phyloP scores from a whole-genome alignment of 2,113 vertebrate genomes.

The Osmerus mordax region DNA sequence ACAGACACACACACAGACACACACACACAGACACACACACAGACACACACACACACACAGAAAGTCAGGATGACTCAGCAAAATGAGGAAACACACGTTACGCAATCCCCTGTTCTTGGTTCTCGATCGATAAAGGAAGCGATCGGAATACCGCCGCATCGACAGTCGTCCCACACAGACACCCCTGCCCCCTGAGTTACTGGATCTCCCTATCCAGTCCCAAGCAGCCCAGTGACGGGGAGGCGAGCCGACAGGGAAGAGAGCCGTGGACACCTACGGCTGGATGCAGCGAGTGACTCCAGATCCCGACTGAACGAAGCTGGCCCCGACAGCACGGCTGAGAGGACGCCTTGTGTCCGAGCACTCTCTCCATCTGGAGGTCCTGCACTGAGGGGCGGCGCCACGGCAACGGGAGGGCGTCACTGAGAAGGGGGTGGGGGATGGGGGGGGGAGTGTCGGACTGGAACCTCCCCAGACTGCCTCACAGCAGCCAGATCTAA shows the following conservation, averaged over 20 bases:
- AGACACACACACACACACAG: not conserved
- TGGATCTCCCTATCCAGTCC: no score
- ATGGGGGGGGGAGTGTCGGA: not conserved
- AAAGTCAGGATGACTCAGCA: not conserved
- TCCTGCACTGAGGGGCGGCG: slow-evolving; percentile 10
- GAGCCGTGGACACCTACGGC: slow-evolving; percentile 33
- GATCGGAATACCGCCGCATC: no score
- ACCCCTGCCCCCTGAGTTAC: no score
- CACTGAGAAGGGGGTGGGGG: not conserved
- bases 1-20: no score
- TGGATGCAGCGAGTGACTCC: slow-evolving; percentile 49
- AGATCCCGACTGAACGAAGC: no score
- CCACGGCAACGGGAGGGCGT: slow-evolving; percentile 10
- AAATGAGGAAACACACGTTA: not conserved
- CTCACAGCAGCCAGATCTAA: no score
- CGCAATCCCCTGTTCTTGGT: no score
- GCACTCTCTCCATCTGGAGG: slow-evolving; percentile 44
- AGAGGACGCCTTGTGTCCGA: slow-evolving; percentile 24
- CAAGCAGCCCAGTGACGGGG: no score
- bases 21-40: not conserved
- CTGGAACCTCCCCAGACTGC: no score
- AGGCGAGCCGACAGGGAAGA: no score
- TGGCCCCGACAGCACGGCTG: not conserved
- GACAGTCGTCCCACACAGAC: no score
- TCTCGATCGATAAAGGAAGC: no score